These are phyloP conservation scores for Phoeniculus purpureus DNA, from an alignment of 2,797 vertebrate genomes.

Conservation along the genomic window DNA sequence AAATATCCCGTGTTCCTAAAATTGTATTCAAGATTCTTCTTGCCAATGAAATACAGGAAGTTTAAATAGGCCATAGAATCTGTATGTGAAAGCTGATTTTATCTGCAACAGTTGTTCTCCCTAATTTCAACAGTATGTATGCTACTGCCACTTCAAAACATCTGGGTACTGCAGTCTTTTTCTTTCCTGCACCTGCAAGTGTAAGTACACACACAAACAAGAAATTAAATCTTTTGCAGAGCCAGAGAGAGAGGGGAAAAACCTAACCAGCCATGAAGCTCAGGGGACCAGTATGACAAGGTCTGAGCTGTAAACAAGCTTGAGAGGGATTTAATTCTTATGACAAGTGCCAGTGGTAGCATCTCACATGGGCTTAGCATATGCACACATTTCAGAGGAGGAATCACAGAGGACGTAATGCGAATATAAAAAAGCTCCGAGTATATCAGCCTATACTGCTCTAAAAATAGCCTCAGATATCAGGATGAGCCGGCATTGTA, in stretches of 20 bases:
- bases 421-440: constrained; percentile 71
- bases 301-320: constrained; percentile 84
- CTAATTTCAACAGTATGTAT: constrained; percentile 76
- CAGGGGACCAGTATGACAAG: constrained; percentile 83
- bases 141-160: constrained; percentile 73
- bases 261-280: constrained; percentile 76
- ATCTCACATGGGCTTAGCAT: constrained; percentile 78
- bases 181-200: constrained; percentile 81
- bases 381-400: constrained; percentile 76
- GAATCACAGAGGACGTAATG: constrained; percentile 77
- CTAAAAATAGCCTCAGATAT: constrained; percentile 77
- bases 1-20: constrained; percentile 44
- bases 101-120: constrained; percentile 61
- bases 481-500: constrained; percentile 66
- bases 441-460: constrained; percentile 54
- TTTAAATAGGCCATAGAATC: constrained; percentile 61
- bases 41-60: constrained; percentile 46
- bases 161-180: constrained; percentile 76
- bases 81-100: constrained; percentile 35
- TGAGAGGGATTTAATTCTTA: constrained; percentile 84
- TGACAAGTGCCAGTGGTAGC: constrained; percentile 82
- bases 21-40: constrained; percentile 32
- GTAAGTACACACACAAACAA: constrained; percentile 79
- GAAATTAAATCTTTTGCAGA: constrained; percentile 80
- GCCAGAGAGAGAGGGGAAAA: constrained; percentile 57